Percentiles rank a stretch among this genome's conserved stretches.
These are phyloP conservation scores for Galaxias olidus DNA, from an alignment of 2,797 vertebrate species.

Conservation along the genomic window DNA sequence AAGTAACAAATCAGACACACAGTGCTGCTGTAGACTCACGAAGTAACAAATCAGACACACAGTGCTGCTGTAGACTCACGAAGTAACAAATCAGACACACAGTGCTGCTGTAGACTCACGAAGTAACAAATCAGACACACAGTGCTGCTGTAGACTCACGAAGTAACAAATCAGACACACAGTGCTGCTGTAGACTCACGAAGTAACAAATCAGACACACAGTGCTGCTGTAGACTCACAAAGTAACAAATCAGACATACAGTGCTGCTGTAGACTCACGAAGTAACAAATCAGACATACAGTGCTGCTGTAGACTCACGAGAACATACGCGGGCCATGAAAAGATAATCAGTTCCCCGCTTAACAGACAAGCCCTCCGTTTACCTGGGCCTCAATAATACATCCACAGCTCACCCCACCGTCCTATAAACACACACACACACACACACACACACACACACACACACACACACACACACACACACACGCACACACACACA, in stretches of 20 bases:
- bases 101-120: conserved; percentile 57
- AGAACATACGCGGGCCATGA: conserved; percentile 66
- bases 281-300: conserved; percentile 55
- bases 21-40: conserved; percentile 57
- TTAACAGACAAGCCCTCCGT: conserved; percentile 52
- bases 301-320: conserved; percentile 57
- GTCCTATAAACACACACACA: neutral
- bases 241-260: too few relatives aligned
- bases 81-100: conserved; percentile 46
- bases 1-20: conserved; percentile 46
- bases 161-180: conserved; percentile 46
- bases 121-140: conserved; percentile 46
- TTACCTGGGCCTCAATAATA: conserved; percentile 60
- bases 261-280: conserved; percentile 57
- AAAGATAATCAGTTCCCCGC: conserved; percentile 54
- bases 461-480: conserved; percentile 13
- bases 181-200: conserved; percentile 57
- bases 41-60: conserved; percentile 46
- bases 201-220: conserved; percentile 46
- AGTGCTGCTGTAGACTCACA: conserved; percentile 57
- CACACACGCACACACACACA: conserved; percentile 28
- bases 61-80: conserved; percentile 57
- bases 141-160: conserved; percentile 57
- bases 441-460: conserved; percentile 4
- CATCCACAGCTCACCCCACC: conserved; percentile 25